Evolutionary conservation across 1,140 invertebrate species (phyloP).

Genomic region (Drosophila neocordata): DNA sequence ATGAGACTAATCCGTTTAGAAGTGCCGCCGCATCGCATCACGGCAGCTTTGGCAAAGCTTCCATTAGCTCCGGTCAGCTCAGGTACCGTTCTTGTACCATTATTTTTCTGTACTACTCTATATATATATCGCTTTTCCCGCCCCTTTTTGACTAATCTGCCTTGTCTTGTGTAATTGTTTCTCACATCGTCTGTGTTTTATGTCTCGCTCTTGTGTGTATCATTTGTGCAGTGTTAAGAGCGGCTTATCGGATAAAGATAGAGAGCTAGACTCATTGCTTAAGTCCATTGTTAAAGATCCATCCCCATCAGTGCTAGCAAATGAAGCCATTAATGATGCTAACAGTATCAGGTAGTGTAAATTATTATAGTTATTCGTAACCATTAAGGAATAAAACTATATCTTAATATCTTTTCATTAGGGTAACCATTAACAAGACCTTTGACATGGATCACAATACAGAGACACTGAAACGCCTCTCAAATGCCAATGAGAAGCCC

Average conservation of each 20-base stretch:
- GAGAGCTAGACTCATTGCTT: slow-evolving; percentile 85
- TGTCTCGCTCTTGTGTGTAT: slow-evolving; percentile 53
- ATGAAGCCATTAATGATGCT: slow-evolving; percentile 83
- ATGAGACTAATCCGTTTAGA: slow-evolving; percentile 81
- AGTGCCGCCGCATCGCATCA: slow-evolving; percentile 73
- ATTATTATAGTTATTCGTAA: neutral
- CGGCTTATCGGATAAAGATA: slow-evolving; percentile 84
- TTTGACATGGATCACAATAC: slow-evolving; percentile 85
- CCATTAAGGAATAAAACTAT: slow-evolving; percentile 60
- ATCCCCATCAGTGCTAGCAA: slow-evolving; percentile 83
- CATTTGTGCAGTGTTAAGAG: slow-evolving; percentile 83
- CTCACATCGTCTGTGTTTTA: slow-evolving; percentile 43
- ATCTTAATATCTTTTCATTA: slow-evolving; percentile 46
- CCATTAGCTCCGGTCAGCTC: slow-evolving; percentile 80
- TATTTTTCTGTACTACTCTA: slow-evolving; percentile 12
- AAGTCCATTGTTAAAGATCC: slow-evolving; percentile 85
- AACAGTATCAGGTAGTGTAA: slow-evolving; percentile 83
- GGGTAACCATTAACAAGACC: slow-evolving; percentile 85
- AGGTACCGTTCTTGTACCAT: slow-evolving; percentile 48
- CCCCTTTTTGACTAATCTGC: slow-evolving; percentile 58
- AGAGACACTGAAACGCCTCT: slow-evolving; percentile 84
- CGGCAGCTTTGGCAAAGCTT: slow-evolving; percentile 82
- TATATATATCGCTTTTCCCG: slow-evolving; percentile 44
- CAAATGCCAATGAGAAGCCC: slow-evolving; percentile 85
- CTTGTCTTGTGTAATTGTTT: slow-evolving; percentile 54